Evolutionary conservation across 2,113 vertebrate species (phyloP), one percentile per base, ranked within the genome.

Genomic region (Aegithalos caudatus): DNA sequence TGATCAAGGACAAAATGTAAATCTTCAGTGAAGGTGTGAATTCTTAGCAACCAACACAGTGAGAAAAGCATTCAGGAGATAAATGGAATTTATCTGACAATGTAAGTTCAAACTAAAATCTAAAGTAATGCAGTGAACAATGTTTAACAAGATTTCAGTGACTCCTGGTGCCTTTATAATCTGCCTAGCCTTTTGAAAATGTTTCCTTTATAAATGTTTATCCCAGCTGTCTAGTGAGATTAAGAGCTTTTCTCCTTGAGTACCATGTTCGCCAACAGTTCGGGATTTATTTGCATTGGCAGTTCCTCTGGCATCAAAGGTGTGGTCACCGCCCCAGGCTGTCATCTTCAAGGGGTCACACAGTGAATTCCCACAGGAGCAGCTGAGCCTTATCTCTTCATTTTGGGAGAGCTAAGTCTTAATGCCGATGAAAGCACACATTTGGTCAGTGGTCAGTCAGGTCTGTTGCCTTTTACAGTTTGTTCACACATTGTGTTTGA

Each of bases 71-170:
- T 94, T 94, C 90, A 92, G 81, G 94, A 97, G 97, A 97, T 97
- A 97, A 97, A 96, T 95, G 72, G 95, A 97, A 97, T 96, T 97
- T 97, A 97, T 97, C 97, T 97, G 95, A 95, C 97, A 97, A 84
- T 88, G 84, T 86, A 95, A 92, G 88, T 95, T 97, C 93, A 94
- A 96, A 92, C 92, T 96, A 95, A 94, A 97, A 97, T 97, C 95
- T 96, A 85, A 96, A 96, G 95, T 92, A 96, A 96, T 92, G 92
- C 88, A 92, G 81, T 69, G 96, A 96, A 96, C 97, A 97, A 94
- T 96, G 94, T 96, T 95, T 96, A 97, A 97, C 95, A 97, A 96
- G 96, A 97, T 97, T 97, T 96, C 93, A 73, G 92, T 97, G 96
- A 96, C 97, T 97, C 95, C 92, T 90, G 84, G 93, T 97, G 96